These are phyloP conservation scores for Camptogramma bilineatum DNA, from an alignment of 2,888 invertebrate genomes.

Conservation along the genomic window DNA sequence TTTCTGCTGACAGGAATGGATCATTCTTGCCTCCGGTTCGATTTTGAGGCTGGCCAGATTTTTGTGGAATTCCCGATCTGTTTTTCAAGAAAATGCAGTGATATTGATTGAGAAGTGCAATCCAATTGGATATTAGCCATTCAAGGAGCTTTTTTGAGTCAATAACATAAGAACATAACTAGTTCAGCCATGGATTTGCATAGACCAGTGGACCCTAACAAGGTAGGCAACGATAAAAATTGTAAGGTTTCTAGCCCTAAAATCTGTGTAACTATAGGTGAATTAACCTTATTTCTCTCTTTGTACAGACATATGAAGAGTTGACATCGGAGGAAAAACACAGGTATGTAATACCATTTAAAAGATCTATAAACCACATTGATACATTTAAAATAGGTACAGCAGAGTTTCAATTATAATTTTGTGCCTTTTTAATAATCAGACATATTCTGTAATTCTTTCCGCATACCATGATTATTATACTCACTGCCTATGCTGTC, in stretches of 20 bases:
- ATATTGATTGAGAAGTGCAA: background rate
- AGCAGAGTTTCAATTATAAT: background rate
- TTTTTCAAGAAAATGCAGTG: conserved; percentile 5
- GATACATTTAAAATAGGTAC: background rate
- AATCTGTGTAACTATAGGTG: background rate
- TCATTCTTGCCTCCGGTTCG: background rate
- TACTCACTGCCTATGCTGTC: too few relatives aligned
- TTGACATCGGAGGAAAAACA: conserved; percentile 91
- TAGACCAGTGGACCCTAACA: conserved; percentile 78
- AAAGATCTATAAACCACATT: background rate
- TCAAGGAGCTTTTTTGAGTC: background rate
- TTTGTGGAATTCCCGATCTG: background rate
- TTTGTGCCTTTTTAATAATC: background rate
- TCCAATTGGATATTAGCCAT: background rate
- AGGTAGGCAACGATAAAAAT: conserved; percentile 56
- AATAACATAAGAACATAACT: background rate
- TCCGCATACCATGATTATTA: too few relatives aligned
- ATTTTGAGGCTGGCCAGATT: conserved; percentile 10
- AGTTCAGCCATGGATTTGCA: conserved; percentile 73
- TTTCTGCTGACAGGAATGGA: background rate
- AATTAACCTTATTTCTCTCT: conserved; percentile 44
- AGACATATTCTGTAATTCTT: too few relatives aligned
- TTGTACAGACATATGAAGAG: conserved; percentile 88
- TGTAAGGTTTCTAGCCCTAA: background rate
- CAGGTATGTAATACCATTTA: conserved; percentile 81